These are phyloP conservation scores for Craterocephalus amniculus DNA, from an alignment of 2,797 vertebrate genomes.

Conservation along the genomic window DNA sequence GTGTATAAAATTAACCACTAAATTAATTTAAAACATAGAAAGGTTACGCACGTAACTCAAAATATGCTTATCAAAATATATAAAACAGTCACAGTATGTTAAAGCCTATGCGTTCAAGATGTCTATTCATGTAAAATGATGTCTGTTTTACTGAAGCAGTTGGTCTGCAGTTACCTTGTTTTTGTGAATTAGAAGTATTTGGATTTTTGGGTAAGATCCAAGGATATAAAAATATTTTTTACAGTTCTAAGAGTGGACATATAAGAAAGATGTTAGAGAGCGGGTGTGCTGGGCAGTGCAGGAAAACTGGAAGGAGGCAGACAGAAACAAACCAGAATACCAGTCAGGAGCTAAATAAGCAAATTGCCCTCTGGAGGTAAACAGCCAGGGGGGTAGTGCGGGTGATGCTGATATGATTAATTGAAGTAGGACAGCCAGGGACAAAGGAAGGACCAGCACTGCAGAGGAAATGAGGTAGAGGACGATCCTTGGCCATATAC, in stretches of 20 bases:
- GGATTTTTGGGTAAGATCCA: slow-evolving; percentile 8
- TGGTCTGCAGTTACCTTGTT: slow-evolving; percentile 2
- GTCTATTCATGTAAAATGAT: neutral
- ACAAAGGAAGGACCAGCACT: slow-evolving; percentile 68
- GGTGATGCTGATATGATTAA: slow-evolving; percentile 79
- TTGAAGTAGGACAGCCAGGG: slow-evolving; percentile 81
- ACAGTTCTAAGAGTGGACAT: neutral
- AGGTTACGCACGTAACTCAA: neutral
- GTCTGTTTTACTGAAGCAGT: neutral
- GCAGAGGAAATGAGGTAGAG: slow-evolving; percentile 72
- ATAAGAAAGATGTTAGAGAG: slow-evolving; percentile 14
- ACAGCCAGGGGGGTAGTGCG: slow-evolving; percentile 58
- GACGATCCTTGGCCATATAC: slow-evolving; percentile 67
- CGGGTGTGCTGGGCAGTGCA: neutral
- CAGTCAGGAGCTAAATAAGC: slow-evolving; percentile 72
- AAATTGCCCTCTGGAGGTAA: slow-evolving; percentile 79
- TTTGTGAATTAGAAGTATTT: slow-evolving; percentile 16
- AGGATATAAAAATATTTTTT: slow-evolving; percentile 15
- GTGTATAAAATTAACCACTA: neutral
- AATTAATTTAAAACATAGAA: neutral
- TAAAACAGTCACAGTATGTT: neutral
- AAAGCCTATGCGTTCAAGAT: neutral
- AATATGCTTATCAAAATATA: neutral
- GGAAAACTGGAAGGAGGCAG: slow-evolving; percentile 46
- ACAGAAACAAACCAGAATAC: slow-evolving; percentile 49